Evolutionary conservation across 2,888 invertebrate species (phyloP).

Genomic region (Cloeon dipterum): DNA sequence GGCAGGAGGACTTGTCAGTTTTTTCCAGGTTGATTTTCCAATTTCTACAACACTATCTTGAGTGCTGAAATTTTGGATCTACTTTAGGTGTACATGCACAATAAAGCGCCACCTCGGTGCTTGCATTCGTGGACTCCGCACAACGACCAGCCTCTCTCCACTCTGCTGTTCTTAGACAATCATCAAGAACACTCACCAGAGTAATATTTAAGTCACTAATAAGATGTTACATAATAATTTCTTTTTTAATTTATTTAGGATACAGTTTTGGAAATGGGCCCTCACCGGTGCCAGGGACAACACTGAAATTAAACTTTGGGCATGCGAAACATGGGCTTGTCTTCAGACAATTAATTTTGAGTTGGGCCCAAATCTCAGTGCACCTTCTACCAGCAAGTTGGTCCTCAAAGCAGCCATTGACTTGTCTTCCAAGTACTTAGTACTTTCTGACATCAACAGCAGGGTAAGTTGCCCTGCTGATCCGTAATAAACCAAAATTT

Average conservation of each 20-base stretch:
- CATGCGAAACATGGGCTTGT: constrained; percentile 85
- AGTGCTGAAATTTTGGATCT: neutral
- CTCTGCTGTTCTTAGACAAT: constrained; percentile 85
- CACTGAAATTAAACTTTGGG: constrained; percentile 79
- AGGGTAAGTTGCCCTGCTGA: constrained; percentile 32
- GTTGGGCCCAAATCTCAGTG: constrained; percentile 13
- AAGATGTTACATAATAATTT: constrained; percentile 1
- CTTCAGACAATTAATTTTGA: constrained; percentile 63
- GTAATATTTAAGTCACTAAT: constrained; percentile 25
- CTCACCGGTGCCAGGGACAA: constrained; percentile 80
- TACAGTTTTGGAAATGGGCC: constrained; percentile 86
- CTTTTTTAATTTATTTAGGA: constrained; percentile 18
- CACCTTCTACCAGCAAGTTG: constrained; percentile 12
- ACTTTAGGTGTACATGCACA: constrained; percentile 40
- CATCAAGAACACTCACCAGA: constrained; percentile 55
- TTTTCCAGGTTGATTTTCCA: constrained; percentile 45
- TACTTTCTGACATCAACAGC: constrained; percentile 70
- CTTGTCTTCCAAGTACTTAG: constrained; percentile 59
- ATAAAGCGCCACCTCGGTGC: constrained; percentile 43
- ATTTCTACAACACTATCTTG: neutral
- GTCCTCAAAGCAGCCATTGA: constrained; percentile 62
- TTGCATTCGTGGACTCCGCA: constrained; percentile 89
- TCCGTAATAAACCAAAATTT: too few relatives aligned
- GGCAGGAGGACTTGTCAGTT: constrained; percentile 71
- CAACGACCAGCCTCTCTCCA: constrained; percentile 62